Base-by-base conservation (phyloP, 2,888 invertebrate species). In the Protophormia terraenovae region DNA sequence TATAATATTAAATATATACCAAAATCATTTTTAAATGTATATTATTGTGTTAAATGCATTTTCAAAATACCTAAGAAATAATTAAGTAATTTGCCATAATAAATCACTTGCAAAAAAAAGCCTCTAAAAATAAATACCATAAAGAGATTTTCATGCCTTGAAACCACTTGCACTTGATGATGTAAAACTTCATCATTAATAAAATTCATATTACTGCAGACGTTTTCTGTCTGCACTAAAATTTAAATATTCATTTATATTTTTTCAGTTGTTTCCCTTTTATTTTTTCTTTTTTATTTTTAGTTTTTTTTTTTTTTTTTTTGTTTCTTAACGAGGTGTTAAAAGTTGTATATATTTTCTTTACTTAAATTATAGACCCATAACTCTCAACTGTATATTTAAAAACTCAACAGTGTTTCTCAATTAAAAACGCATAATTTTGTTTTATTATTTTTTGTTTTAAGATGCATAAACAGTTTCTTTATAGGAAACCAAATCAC, bases 311-410 rank as follows among this genome's bases (percentile, higher is more conserved):
- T 53, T 55, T 38, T 29, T 69, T 22, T 8, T 12, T 29, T 58
- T 60, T 14, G 16, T 32, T 16, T 72, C 22, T 53, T 79, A 72
- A 72, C 71, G 55, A 80, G 55, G 79, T 80, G 79, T 55, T 53
- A 64, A 79, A 53, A 79, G 24, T 24, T 58, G 29, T 2, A 47
- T 47, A 50, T 12, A 50, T n/a, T n/a, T n/a, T n/a, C n/a, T n/a
- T n/a, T n/a, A n/a, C n/a, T n/a, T n/a, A 50, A 22, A 22, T 10
- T 32, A 8, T 19, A 60, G 16, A 60, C 58, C 14, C 5, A 12
- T 24, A 22, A 12, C 24, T 12, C 24, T n/a, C 14, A 53, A 22
- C 24, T 53, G 53, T 24, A 22, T 55, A 6, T 19, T 62, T 38
- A 38, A 35, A 35, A 16, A 35, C 60, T 19, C 12, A 10, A 24